Evolutionary conservation across 2,888 invertebrate species (phyloP).

Genomic region (Encarsia formosa): DNA sequence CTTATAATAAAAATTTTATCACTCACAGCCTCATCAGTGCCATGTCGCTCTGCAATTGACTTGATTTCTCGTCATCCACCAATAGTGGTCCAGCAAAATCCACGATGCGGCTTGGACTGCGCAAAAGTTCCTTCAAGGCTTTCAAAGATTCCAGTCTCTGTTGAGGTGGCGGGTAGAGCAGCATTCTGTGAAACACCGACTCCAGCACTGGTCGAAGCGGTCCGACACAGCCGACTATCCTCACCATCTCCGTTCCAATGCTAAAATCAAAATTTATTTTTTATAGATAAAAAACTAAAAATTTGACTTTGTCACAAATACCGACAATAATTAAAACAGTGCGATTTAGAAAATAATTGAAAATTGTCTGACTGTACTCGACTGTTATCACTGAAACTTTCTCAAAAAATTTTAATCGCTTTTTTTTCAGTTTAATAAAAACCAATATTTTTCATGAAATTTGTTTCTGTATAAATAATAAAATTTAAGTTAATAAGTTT

Average conservation of each 20-base stretch:
- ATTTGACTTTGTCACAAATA: too few species aligned
- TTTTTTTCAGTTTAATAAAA: too few species aligned
- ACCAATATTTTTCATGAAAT: too few species aligned
- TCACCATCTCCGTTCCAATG: conserved; percentile 83
- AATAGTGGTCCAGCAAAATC: conserved; percentile 63
- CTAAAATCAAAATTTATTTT: conserved; percentile 49
- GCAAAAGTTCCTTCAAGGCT: conserved; percentile 75
- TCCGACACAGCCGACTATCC: conserved; percentile 82
- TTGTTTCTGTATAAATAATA: too few species aligned
- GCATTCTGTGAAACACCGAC: conserved; percentile 88
- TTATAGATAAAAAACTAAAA: too few species aligned
- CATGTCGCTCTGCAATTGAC: conserved; percentile 70
- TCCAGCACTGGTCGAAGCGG: conserved; percentile 87
- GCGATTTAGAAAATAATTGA: too few species aligned
- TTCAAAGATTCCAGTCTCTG: conserved; percentile 82
- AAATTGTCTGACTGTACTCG: too few species aligned
- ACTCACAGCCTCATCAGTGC: conserved; percentile 75
- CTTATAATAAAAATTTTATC: background rate
- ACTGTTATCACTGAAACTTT: too few species aligned
- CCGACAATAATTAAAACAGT: too few species aligned
- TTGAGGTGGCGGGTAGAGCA: conserved; percentile 80
- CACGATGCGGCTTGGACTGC: conserved; percentile 74
- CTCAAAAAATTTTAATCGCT: too few species aligned
- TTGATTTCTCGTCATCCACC: conserved; percentile 60
- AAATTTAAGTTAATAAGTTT: too few species aligned